Base-by-base conservation (phyloP, 2,797 vertebrate species). In the Chaetodon trifasciatus region DNA sequence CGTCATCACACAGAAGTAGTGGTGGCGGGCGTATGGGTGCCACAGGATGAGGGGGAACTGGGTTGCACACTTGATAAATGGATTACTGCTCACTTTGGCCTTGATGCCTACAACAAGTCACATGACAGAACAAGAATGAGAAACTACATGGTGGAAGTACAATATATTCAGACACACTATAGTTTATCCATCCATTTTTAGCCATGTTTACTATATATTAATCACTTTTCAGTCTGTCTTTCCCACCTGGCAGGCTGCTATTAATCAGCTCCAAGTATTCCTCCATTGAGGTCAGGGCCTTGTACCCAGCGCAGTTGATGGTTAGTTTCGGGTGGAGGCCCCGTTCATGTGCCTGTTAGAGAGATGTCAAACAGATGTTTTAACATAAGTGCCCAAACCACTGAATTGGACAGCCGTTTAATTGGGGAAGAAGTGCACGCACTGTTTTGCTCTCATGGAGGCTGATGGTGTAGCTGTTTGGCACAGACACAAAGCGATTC, bases 251-350 rank as follows among this genome's bases (percentile, higher is more conserved):
- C 65, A 98, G 93, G 72, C 96, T 97, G 90, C 37, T 92, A 75
- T 94, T 95, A 32, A 99, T 93, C 63, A 99, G 94, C 70, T 96
- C 97, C 85, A 97, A 78, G 86, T 99, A 99, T 86, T 97, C 96
- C 35, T 99, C 98, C 91, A 99, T 70, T 0, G 98, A 97, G 19
- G 94, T 97, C 90, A 99, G 94, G 17, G 96, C 93, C 88, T 93
- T 97, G 95, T 99, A 99, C 46, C 98, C 98, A 0, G 98, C 98
- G 0, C 97, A 98, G 94, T 96, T 97, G 91, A 99, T 94, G 78
- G 95, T 76, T 10, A 94, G 84, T 0, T 97, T 97, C 0, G 97
- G 96, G 0, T 96, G 94, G 16, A 97, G 89, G 23, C 96, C 95
- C 39, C 96, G 88, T 5, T 99, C 97, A 0, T 96, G 96, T 49